phyloP scores from a whole-genome alignment of 2,113 vertebrate species.

The Rhinopomastus cyanomelas region DNA sequence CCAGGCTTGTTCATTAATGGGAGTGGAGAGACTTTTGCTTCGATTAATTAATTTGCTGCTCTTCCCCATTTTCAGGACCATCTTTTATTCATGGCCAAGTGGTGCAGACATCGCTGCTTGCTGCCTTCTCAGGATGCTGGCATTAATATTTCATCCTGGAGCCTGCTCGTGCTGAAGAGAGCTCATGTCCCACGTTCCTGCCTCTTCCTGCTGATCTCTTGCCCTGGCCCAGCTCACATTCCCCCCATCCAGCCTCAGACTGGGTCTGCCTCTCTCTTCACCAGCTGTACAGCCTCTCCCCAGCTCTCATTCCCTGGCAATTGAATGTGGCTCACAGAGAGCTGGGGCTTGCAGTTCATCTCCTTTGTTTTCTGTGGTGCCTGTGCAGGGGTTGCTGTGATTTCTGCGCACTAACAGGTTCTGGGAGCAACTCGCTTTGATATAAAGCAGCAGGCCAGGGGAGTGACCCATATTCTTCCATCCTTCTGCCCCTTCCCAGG shows the following conservation, averaged over 20 bases:
- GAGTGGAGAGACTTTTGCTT: conserved; percentile 57
- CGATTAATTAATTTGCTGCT: conserved; percentile 78
- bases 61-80: conserved; percentile 61
- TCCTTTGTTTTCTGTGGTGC: background rate
- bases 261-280: background rate
- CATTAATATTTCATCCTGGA: conserved; percentile 74
- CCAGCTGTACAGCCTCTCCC: background rate
- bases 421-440: background rate
- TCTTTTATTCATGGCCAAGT: conserved; percentile 77
- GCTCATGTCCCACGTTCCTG: background rate
- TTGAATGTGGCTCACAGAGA: background rate
- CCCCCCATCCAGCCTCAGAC: background rate
- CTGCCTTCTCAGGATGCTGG: conserved; percentile 50
- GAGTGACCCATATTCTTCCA: background rate
- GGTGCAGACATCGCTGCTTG: conserved; percentile 2
- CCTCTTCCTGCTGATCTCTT: background rate
- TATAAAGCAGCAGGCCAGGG: background rate
- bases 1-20: conserved; percentile 20
- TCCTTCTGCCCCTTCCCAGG: background rate
- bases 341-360: background rate
- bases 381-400: background rate
- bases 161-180: background rate
- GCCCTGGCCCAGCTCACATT: background rate
- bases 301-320: background rate
- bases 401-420: background rate